These are phyloP conservation scores for Lerema accius DNA, from an alignment of 1,140 invertebrate species.

Conservation along the genomic window DNA sequence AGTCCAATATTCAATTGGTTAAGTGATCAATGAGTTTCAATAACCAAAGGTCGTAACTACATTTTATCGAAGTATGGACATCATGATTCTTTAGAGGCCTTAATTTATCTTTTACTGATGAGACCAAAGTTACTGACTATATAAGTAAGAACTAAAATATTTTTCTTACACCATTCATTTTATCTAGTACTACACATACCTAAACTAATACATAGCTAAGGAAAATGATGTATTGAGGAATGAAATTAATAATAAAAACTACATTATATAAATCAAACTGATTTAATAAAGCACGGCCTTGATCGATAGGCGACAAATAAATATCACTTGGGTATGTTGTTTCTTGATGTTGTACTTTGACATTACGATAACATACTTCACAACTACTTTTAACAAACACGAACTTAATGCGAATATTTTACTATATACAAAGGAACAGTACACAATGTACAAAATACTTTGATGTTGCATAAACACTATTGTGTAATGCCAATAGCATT, in stretches of 20 bases:
- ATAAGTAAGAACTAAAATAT: no score
- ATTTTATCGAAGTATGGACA: no score
- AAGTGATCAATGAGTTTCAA: no score
- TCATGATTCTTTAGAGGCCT: no score
- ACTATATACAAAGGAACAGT: conserved; percentile 70
- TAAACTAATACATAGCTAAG: no score
- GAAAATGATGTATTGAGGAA: no score
- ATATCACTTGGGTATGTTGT: conserved; percentile 53
- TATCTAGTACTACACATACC: no score
- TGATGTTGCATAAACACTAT: conserved; percentile 63
- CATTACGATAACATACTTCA: conserved; percentile 29
- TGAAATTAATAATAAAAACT: conserved; percentile 41
- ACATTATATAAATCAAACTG: conserved; percentile 59
- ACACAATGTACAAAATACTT: conserved; percentile 60
- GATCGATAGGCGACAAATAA: conserved; percentile 57
- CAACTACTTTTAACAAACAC: conserved; percentile 42
- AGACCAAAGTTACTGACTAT: no score
- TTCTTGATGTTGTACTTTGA: conserved; percentile 64
- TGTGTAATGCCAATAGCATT: neutral
- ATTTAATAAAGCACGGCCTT: conserved; percentile 54
- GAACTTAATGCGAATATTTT: conserved; percentile 37
- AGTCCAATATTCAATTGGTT: no score
- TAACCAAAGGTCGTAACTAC: no score
- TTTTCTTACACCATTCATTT: no score
- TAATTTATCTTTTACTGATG: no score